phyloP scores from a whole-genome alignment of 1,140 invertebrate species.

The Chironomus striatipennis region DNA sequence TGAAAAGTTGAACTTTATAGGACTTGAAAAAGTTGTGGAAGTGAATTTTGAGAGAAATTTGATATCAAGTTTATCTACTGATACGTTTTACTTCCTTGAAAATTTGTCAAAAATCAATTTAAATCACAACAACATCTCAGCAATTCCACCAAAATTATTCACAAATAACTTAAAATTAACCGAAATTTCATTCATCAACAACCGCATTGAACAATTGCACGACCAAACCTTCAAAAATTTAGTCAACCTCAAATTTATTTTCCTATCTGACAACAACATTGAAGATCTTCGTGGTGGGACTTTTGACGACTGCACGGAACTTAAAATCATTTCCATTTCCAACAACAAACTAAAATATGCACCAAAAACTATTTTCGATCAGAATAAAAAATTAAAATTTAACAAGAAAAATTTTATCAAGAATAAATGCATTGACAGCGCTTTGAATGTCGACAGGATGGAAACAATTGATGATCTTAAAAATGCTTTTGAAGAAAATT shows the following conservation, averaged over 20 bases:
- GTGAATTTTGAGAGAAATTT: background rate
- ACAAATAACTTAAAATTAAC: background rate
- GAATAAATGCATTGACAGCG: background rate
- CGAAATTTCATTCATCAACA: background rate
- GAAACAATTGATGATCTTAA: too few relatives aligned
- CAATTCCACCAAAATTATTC: background rate
- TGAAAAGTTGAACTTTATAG: background rate
- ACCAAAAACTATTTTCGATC: background rate
- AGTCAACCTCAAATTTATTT: background rate
- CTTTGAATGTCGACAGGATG: background rate
- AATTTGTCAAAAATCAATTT: background rate
- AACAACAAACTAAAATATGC: background rate
- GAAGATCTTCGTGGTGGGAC: background rate
- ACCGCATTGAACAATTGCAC: background rate
- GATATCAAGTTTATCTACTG: background rate
- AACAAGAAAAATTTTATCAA: background rate
- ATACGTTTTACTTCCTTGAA: background rate
- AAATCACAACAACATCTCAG: background rate
- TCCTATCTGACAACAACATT: background rate
- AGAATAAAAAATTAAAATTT: background rate
- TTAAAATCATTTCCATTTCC: background rate
- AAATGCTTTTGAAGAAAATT: too few relatives aligned
- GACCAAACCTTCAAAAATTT: background rate
- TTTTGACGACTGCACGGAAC: background rate
- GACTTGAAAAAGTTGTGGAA: background rate